Evolutionary conservation across 2,797 vertebrate genomes (phyloP), one percentile per base, ranked within the genome.

Genomic region (Pampus argenteus): DNA sequence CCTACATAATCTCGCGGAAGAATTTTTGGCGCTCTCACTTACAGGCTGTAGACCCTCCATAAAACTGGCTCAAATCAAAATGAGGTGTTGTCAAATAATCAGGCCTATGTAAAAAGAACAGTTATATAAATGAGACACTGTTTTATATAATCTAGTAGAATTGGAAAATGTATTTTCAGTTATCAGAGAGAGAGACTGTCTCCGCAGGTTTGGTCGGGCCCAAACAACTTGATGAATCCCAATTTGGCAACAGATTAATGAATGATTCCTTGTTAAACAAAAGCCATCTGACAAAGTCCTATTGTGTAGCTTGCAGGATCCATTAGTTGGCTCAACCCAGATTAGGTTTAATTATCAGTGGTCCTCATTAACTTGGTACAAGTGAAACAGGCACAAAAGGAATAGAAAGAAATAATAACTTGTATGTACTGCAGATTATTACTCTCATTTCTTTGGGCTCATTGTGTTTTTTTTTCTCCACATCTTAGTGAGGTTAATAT

Each of bases 191-290:
- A 71, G 29, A 22, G 45, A 9, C 18, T 7, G n/a, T 58, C 56
- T 47, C 25, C 51, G 65, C 67, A 74, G 74, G 64, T 74, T 61
- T 75, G 22, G 40, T 22, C 36, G 31, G 62, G 36, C 48, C 29
- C 56, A 74, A 58, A 74, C 29, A 10, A 76, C 29, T 66, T 56
- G 45, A 85, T 70, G 73, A 87, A 76, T 86, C 65, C 20, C 57
- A 62, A 66, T 81, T 81, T 71, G 59, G 76, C 52, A 50, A 23
- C 18, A 25, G 25, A 34, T 49, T 80, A 75, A 79, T 74, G 72
- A 84, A 68, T 62, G 66, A 83, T 70, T 72, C 38, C 65, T 72
- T 56, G 74, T 85, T 61, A 51, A 83, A 83, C 76, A 74, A 72
- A 77, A 71, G 66, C 68, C 56, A 52, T 65, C 48, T 75, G 62